Evolutionary conservation across 2,113 vertebrate species (phyloP).

Genomic region (Malurus alboscapulatus): DNA sequence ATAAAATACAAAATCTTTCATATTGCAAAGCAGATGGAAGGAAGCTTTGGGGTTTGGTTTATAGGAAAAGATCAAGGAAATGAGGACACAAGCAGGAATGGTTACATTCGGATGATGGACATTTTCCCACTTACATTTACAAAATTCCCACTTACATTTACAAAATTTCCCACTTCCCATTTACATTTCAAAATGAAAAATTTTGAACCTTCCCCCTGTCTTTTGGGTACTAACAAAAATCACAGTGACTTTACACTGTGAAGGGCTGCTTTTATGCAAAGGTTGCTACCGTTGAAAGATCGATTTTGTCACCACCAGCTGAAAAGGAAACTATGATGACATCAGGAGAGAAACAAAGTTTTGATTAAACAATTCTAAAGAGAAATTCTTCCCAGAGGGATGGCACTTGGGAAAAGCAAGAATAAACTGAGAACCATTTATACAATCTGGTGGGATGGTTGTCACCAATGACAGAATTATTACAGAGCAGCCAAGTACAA

Average conservation of each 20-base stretch:
- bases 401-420: background rate
- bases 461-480: background rate
- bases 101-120: background rate
- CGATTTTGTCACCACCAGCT: background rate
- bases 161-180: too few relatives aligned
- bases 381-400: background rate
- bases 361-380: slow-evolving; percentile 4
- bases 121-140: background rate
- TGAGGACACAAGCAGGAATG: background rate
- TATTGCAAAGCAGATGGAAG: background rate
- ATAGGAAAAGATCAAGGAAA: background rate
- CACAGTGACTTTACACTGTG: background rate
- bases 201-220: background rate
- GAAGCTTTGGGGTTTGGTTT: background rate
- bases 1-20: background rate
- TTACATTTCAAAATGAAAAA: background rate
- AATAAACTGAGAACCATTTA: background rate
- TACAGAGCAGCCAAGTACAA: background rate
- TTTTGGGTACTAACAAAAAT: background rate
- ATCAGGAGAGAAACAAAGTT: background rate
- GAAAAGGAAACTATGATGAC: background rate
- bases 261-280: background rate
- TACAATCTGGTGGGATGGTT: background rate
- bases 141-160: too few relatives aligned
- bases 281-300: background rate